Conservation (phyloP, 2,888 invertebrate genomes). For the Rambutsinella grinnellia region DNA sequence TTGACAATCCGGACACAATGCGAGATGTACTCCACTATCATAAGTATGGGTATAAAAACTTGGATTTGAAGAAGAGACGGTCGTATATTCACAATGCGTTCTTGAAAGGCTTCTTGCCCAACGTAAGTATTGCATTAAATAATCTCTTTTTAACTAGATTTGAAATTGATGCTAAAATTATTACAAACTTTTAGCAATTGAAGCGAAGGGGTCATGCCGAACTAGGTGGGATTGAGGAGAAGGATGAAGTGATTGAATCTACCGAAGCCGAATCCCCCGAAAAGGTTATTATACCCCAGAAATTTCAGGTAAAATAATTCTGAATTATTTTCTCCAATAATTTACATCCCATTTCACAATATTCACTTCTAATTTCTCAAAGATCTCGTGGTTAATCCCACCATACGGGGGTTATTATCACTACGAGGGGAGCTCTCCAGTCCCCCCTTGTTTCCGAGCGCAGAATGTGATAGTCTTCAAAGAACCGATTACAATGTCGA, state of each 20-base stretch:
- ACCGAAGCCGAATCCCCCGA: background rate
- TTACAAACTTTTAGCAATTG: background rate
- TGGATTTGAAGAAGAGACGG: background rate
- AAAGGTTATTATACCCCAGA: background rate
- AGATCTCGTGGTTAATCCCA: slow-evolving; percentile 41
- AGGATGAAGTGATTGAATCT: background rate
- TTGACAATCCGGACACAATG: too few species aligned
- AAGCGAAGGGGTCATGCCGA: background rate
- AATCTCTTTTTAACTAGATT: background rate
- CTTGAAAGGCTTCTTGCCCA: background rate
- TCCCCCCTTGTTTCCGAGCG: slow-evolving; percentile 31
- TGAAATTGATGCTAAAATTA: background rate
- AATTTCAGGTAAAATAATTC: slow-evolving; percentile 6
- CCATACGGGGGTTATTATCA: slow-evolving; percentile 19
- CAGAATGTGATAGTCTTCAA: slow-evolving; percentile 25
- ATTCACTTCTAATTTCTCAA: background rate
- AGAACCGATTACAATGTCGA: slow-evolving; percentile 25
- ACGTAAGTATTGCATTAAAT: background rate
- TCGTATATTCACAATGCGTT: background rate
- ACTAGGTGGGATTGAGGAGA: background rate
- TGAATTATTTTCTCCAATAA: background rate
- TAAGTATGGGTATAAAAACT: background rate
- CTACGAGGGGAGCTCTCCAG: slow-evolving; percentile 33
- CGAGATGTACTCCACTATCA: background rate
- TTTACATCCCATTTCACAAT: background rate